Conservation (phyloP, 2,797 vertebrate species). For the Cyclopterus lumpus region DNA sequence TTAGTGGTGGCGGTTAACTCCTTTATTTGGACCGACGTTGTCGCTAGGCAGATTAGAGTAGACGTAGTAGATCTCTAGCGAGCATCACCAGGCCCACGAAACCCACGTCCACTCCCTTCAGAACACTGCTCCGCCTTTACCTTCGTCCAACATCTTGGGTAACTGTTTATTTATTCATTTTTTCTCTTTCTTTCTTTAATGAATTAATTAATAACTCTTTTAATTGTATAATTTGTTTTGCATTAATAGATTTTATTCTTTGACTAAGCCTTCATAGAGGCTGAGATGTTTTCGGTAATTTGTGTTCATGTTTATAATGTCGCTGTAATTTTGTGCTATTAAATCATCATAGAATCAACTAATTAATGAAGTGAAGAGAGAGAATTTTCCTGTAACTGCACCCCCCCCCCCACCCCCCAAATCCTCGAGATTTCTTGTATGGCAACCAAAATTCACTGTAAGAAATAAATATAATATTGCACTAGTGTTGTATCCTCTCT, state of each 20-base stretch:
- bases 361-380: slow-evolving; percentile 83
- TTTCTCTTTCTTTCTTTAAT: slow-evolving; percentile 38
- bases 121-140: slow-evolving; percentile 53
- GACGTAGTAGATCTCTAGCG: slow-evolving; percentile 80
- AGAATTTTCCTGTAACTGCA: slow-evolving; percentile 91
- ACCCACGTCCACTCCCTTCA: slow-evolving; percentile 53
- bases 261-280: slow-evolving; percentile 82
- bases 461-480: slow-evolving; percentile 98
- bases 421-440: slow-evolving; percentile 93
- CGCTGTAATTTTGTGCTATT: slow-evolving; percentile 97
- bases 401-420: slow-evolving; percentile 74
- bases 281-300: slow-evolving; percentile 87
- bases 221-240: not conserved
- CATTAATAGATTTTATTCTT: slow-evolving; percentile 73
- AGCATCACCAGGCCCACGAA: slow-evolving; percentile 71
- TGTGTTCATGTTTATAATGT: slow-evolving; percentile 94
- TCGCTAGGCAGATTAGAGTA: slow-evolving; percentile 86
- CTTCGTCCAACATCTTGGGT: slow-evolving; percentile 65
- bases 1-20: slow-evolving; percentile 84
- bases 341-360: slow-evolving; percentile 88
- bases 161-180: slow-evolving; percentile 36
- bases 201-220: slow-evolving; percentile 19
- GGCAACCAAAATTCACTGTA: slow-evolving; percentile 97
- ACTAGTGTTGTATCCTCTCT: slow-evolving; percentile 85
- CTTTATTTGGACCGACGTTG: slow-evolving; percentile 81